Conservation (phyloP, 1,140 invertebrate species). For the Drosophila neocordata region DNA sequence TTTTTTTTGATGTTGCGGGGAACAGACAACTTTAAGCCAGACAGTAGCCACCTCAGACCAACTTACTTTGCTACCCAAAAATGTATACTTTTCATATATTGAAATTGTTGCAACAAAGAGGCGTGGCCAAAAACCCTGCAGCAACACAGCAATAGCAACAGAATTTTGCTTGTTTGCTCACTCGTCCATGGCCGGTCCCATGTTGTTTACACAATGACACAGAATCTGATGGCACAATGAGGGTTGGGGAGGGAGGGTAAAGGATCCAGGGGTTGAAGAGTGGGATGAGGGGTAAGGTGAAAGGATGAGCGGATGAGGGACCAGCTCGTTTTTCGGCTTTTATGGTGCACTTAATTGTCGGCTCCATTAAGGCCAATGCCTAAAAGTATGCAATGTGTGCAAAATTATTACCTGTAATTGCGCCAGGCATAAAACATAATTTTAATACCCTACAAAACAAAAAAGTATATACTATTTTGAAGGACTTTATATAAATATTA, state of each 20-base stretch:
- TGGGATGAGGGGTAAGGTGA: neutral
- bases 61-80: neutral
- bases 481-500: no score
- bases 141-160: conserved; percentile 14
- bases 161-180: conserved; percentile 28
- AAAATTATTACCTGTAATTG: conserved; percentile 73
- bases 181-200: conserved; percentile 1
- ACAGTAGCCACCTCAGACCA: neutral
- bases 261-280: conserved; percentile 12
- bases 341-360: conserved; percentile 54
- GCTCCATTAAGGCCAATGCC: conserved; percentile 44
- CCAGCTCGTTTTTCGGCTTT: conserved; percentile 11
- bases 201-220: conserved; percentile 11
- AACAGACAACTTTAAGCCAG: neutral
- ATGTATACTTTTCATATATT: conserved; percentile 21
- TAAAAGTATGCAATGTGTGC: conserved; percentile 53
- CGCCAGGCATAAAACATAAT: conserved; percentile 63
- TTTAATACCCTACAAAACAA: conserved; percentile 24
- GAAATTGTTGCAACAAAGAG: conserved; percentile 49
- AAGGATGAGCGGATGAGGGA: neutral
- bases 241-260: conserved; percentile 10
- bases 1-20: neutral
- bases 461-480: neutral
- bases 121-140: conserved; percentile 30
- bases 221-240: neutral